Evolutionary conservation across 92 coral and sea anemone genomes (phyloP).

Genomic region (Phenganax stokvisi): DNA sequence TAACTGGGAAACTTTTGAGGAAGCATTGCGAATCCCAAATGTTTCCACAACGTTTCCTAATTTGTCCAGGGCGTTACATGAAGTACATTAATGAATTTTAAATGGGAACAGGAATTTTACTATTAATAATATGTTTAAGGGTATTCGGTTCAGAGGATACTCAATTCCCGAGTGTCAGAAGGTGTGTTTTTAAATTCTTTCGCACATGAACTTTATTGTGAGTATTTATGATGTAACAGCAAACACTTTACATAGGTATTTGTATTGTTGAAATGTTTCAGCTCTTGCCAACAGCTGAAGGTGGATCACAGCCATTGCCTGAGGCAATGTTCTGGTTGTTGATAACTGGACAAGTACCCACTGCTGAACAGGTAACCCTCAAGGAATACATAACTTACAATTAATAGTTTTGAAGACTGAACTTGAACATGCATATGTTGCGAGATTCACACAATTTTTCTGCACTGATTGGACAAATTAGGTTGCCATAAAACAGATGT

Average conservation of each 20-base stretch:
- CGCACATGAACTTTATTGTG: background rate
- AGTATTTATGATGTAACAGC: background rate
- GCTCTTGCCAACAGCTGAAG: slow-evolving; percentile 96
- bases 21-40: too few relatives aligned
- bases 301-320: slow-evolving; percentile 88
- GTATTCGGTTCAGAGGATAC: slow-evolving; percentile 92
- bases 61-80: too few relatives aligned
- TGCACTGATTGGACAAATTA: background rate
- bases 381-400: slow-evolving; percentile 8
- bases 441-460: background rate
- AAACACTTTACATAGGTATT: too few relatives aligned
- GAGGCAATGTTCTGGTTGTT: slow-evolving; percentile 96
- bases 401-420: background rate
- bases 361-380: slow-evolving; percentile 74
- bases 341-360: slow-evolving; percentile 94
- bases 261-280: slow-evolving; percentile 24
- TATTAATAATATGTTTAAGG: slow-evolving; percentile 47
- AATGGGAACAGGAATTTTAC: background rate
- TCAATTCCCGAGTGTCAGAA: slow-evolving; percentile 97
- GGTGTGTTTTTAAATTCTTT: background rate
- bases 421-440: background rate
- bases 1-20: too few relatives aligned
- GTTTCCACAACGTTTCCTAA: too few relatives aligned
- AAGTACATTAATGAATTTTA: background rate
- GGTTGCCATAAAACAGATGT: background rate